Evolutionary conservation across 1,140 invertebrate species (phyloP), one percentile per base, ranked within the genome.

Genomic region (Euwallacea similis): DNA sequence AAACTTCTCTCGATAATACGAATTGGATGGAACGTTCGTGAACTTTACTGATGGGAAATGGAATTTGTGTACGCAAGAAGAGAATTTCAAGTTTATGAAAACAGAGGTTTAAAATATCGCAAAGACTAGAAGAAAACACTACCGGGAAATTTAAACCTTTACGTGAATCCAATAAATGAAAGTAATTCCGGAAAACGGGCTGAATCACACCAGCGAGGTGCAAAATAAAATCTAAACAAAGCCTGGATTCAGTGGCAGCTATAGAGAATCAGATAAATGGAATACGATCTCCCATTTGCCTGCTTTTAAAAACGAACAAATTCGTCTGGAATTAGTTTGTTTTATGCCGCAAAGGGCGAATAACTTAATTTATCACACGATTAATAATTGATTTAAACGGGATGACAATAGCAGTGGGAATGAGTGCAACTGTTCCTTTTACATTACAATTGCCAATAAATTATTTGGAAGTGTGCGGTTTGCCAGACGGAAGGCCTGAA

Each of bases 1-100:
- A 58, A 58, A 13, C 55, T 58, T 33, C 55, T 55, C 7, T 60
- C 42, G 42, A 61, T 61, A 61, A 61, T 61, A 13, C 59, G 42
- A 61, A 58, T 58, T 47, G 46, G 46, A 47, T 47, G 46, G 46
- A 47, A 47, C 21, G 21, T 33, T 33, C 21, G 21, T 33, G 4
- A 33, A 33, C 21, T 33, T 33, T 33, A 33, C 1, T 33, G 21
- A 33, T 4, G 21, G 4, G 21, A 33, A 50, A 50, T 50, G 10
- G 47, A 13, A 13, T 10, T 10, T 50, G 55, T 56, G 10, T 13
- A 33, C 13, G 55, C 10, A 9, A 16, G 15, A 33, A 56, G 15
- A 9, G 21, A 56, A 56, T 15, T 33, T 7, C 55, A n/a, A 56
- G 21, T n/a, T 16, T 16, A 9, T 33, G 21, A 33, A 33, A 33